Evolutionary conservation across 2,797 vertebrate genomes (phyloP), one percentile per base, ranked within the genome.

Genomic region (Esox lucius): DNA sequence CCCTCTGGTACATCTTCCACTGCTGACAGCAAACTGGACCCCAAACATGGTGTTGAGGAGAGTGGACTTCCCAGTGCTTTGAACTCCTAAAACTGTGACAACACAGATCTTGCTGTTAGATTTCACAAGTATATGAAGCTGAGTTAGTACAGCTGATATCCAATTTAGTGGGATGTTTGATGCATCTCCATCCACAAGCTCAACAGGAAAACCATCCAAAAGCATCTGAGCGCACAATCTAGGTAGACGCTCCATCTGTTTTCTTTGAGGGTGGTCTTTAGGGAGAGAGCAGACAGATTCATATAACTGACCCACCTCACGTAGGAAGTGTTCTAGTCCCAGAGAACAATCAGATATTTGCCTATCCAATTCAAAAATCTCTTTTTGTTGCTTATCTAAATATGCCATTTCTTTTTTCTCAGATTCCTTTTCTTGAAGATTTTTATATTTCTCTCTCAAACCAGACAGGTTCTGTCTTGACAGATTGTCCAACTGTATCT

Each of bases 21-120:
- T n/a, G n/a, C n/a, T n/a, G n/a, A n/a, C n/a, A n/a, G n/a, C n/a
- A n/a, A n/a, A n/a, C n/a, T n/a, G n/a, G n/a, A n/a, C n/a, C n/a
- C n/a, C 91, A 51, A 94, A 94, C 92, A 94, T 91, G 77, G 86
- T 87, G 73, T 92, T 92, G 35, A 94, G 90, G 0, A 94, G 86
- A 1, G 90, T 92, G 5, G 91, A 92, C 24, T 81, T 81, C 22
- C 79, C 76, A 2, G 79, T 75, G n/a, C 79, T 61, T 35, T 78
- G 75, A 17, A 71, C 71, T n/a, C 79, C 79, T 17, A 80, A 62
- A 12, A 76, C 59, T 62, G 70, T 24, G 19, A 71, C 28, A 31
- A 71, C 70, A 19, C 84, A 74, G 53, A 92, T 75, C 6, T 78
- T 83, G 0, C 88, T 91, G 53, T 78, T 78, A 77, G 24, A 83